Evolutionary conservation across 2,113 vertebrate species (phyloP), one percentile per base, ranked within the genome.

Genomic region (Syngnathus floridae): DNA sequence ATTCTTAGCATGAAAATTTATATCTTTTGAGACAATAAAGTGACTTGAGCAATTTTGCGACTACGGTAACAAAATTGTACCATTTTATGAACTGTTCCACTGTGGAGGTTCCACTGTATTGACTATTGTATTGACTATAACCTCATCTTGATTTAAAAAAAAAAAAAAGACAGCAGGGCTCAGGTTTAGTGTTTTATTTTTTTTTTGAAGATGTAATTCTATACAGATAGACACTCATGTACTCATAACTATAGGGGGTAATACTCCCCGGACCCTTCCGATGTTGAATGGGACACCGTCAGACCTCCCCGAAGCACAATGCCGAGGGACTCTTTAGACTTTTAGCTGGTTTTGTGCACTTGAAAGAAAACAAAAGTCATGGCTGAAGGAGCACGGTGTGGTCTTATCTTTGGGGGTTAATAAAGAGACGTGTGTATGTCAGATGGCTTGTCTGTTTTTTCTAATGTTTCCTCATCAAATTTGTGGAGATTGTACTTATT

Each of bases 221-320:
- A 61, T 67, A 69, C 60, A 80, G 66, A 79, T 79, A 69, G 70
- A 80, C 75, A 79, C 59, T 65, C 59, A 56, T 80, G 62, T 70
- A 84, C 65, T 77, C 63, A 65, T 66, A 72, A 54, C 54, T 72
- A 67, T 75, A 75, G 67, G 40, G 67, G 22, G 51, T 69, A 66
- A 67, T 59, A 21, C 36, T 59, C n/a, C 57, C 58, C 19, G 60
- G 72, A 76, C 49, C 35, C 71, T 64, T 78, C 52, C 19, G 35
- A 21, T 31, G 49, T 41, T 7, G 4, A 64, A 56, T 68, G 49
- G 72, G 57, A 61, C 72, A 80, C 69, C 70, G 69, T 57, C 59
- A 68, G 59, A 70, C 64, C 73, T 81, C 48, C 76, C 66, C 74
- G 69, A 86, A 85, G 84, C 88, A 87, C 83, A 80, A 81, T 79